Base-by-base conservation (phyloP, 2,888 invertebrate genomes). In the Perithous albicinctus region DNA sequence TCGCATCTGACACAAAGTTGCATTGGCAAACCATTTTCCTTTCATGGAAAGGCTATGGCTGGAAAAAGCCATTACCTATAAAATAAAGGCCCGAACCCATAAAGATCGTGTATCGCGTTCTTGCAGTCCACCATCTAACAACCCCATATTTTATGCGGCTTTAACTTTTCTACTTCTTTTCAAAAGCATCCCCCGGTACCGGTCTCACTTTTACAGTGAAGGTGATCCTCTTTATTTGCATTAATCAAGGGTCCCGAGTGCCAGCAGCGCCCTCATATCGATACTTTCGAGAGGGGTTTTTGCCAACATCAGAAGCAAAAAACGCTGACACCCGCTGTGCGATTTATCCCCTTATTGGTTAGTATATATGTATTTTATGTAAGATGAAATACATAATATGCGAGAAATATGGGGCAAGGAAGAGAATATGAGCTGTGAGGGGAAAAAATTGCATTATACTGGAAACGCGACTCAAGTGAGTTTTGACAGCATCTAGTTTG, bases 191-290 rank as follows among this genome's bases (percentile, higher is more conserved):
- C 32, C 7, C 18, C 29, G 7, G 12, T 48, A n/a, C 78, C 84
- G 66, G 80, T 79, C 76, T 82, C 83, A 29, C 7, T 46, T 41
- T 76, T 81, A 66, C 75, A 79, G 80, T 81, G 82, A 79, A 84
- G 82, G 80, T n/a, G 84, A 84, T 84, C 77, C 41, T 85, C 79
- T 83, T 86, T 82, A 78, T 82, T 82, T 82, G 76, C 81, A 82
- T 82, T 74, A 78, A 82, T 82, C 78, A 82, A 82, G 69, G 41
- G 78, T 64, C 69, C 46, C 56, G 66, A 56, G 73, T 67, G 43
- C 61, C 43, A 59, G 35, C 29, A 26, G 29, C n/a, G 4, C 54
- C 8, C 41, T 26, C 26, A 35, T 41, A 32, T n/a, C 43, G 26
- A n/a, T 23, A 70, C 61, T 54, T 66, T 80, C 66, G 64, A 64